These are phyloP conservation scores for Lucilia cuprina DNA, from an alignment of 1,140 invertebrate species.

Conservation along the genomic window DNA sequence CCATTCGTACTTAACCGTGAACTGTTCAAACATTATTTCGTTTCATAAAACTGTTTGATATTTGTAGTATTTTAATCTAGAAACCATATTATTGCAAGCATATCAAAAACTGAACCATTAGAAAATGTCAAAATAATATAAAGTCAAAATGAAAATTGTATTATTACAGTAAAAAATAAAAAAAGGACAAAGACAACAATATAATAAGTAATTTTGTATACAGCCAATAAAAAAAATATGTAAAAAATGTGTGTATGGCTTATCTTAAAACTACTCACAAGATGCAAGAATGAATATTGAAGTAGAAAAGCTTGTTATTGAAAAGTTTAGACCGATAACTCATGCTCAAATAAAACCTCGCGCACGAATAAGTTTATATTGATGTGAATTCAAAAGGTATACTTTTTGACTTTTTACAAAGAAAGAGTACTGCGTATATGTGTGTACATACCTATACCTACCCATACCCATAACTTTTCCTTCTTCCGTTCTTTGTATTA, in stretches of 20 bases:
- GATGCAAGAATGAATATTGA: neutral
- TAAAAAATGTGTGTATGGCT: neutral
- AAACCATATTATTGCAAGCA: neutral
- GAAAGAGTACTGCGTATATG: neutral
- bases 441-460: too few species aligned
- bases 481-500: neutral
- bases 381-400: neutral
- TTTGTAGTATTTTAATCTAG: neutral
- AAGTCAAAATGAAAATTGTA: neutral
- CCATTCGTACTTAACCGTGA: neutral
- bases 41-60: neutral
- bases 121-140: neutral
- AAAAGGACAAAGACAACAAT: neutral
- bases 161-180: neutral
- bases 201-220: neutral
- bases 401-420: neutral
- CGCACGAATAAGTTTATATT: neutral
- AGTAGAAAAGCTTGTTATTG: conserved; percentile 8
- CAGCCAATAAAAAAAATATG: neutral
- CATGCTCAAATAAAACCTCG: conserved; percentile 16
- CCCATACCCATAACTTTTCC: too few species aligned
- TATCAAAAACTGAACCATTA: neutral
- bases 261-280: neutral
- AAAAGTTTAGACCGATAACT: conserved; percentile 16
- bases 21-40: neutral